phyloP scores from a whole-genome alignment of 23 tunicate species.

The Aplidium turbinatum region DNA sequence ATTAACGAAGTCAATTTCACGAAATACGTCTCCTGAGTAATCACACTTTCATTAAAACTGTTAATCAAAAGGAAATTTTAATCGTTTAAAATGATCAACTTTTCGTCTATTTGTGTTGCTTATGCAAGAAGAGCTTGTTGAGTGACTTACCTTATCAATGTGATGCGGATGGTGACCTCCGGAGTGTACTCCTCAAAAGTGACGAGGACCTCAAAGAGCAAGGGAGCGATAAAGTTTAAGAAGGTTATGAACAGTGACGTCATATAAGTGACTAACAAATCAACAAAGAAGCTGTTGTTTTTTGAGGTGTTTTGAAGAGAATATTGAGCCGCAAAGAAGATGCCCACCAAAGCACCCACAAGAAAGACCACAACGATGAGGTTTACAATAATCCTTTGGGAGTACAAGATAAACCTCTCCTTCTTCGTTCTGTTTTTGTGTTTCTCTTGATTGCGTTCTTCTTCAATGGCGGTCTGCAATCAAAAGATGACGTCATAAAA shows the following conservation, averaged over 20 bases:
- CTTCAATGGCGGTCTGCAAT: slow-evolving; percentile 77
- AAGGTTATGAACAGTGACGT: slow-evolving; percentile 72
- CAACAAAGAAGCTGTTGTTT: slow-evolving; percentile 58
- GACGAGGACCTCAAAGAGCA: slow-evolving; percentile 64
- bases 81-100: no score
- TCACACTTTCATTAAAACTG: no score
- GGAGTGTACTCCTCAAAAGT: slow-evolving; percentile 81
- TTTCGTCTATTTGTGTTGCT: no score
- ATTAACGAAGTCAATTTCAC: no score
- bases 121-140: no score
- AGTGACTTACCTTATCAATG: slow-evolving; percentile 30
- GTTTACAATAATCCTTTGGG: slow-evolving; percentile 68
- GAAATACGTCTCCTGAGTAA: no score
- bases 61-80: no score
- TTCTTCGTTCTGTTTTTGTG: slow-evolving; percentile 59
- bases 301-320: slow-evolving; percentile 56
- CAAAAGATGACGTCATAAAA: no score
- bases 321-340: slow-evolving; percentile 84
- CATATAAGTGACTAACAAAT: slow-evolving; percentile 75
- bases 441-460: slow-evolving; percentile 46
- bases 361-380: slow-evolving; percentile 48
- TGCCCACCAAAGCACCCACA: slow-evolving; percentile 61
- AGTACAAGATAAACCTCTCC: slow-evolving; percentile 59
- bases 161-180: slow-evolving; percentile 71
- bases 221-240: slow-evolving; percentile 80